Base-by-base conservation (phyloP, 1,140 invertebrate species). In the Drosophila arawakana region DNA sequence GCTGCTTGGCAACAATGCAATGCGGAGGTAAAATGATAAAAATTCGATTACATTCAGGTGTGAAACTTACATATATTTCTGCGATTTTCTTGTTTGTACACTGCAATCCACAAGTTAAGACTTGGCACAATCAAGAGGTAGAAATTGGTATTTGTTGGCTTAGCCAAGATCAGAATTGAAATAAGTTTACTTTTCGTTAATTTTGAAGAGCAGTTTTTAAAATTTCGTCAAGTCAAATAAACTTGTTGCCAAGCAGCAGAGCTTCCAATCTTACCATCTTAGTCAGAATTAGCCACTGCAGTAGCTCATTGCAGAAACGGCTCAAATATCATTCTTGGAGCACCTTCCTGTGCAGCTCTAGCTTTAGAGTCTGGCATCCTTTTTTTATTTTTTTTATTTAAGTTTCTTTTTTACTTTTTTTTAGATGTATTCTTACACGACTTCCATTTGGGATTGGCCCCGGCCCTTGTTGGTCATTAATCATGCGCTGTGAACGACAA, bases 41-140 rank as follows among this genome's bases (percentile, higher is more conserved):
- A 88, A 88, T 83, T 88, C 85, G 84, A 88, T 89, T 89, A 88
- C 84, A 89, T 88, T 88, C 85, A 88, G 84, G 84, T 88, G 84
- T 89, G 80, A 88, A 88, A 88, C 77, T 73, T 88, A 88, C 84
- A 84, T 80, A 80, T 78, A 88, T 75, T 57, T 77, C 84, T 69
- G 74, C 84, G 77, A 83, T 88, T 89, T 88, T 73, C 80, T 82
- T 76, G 79, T 79, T 89, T 80, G 76, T 79, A 61, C 84, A 49
- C 83, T 80, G 74, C 84, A 60, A 68, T 37, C 46, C 21, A 5
- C 44, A 15, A 49, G 25, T 35, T 30, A 15, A 18, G 11, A 39
- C 11, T n/a, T 39, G n/a, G 0, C 13, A 9, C 50, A 54, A 34
- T 30, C n/a, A 35, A 34, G 21, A 8, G n/a, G 25, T n/a, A 0